Conservation (phyloP, 2,797 vertebrate species). For the Coracias cyanogaster region DNA sequence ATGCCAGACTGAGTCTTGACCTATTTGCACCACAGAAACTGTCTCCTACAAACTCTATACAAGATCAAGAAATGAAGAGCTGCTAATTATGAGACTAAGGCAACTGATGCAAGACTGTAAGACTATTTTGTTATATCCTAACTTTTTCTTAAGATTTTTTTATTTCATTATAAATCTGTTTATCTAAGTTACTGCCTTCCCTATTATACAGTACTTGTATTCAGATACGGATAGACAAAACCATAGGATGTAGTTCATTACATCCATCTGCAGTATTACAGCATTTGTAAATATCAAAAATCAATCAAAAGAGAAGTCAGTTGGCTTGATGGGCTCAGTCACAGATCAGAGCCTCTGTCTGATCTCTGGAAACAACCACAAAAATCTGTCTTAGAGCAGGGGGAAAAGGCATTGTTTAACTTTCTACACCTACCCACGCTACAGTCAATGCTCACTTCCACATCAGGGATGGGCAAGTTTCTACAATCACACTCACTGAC, state of each 20-base stretch:
- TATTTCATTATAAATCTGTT: background rate
- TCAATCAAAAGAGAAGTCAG: slow-evolving; percentile 6
- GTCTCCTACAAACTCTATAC: background rate
- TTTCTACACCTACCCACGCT: background rate
- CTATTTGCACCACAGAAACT: background rate
- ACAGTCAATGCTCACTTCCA: background rate
- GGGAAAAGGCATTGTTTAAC: background rate
- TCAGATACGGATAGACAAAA: background rate
- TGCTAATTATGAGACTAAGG: background rate
- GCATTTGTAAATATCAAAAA: slow-evolving; percentile 29
- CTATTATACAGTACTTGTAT: background rate
- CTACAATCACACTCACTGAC: background rate
- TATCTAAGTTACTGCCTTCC: background rate
- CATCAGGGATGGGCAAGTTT: background rate
- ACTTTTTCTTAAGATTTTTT: background rate
- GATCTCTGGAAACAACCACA: background rate
- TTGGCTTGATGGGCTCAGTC: background rate
- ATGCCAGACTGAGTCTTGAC: background rate
- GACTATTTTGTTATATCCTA: background rate
- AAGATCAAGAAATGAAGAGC: slow-evolving; percentile 12
- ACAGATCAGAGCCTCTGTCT: slow-evolving; percentile 30
- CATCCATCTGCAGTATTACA: background rate
- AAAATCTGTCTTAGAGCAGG: background rate
- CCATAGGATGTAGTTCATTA: background rate
- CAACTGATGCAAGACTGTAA: background rate